These are phyloP conservation scores for Chromobotia macracanthus DNA, from an alignment of 2,797 vertebrate genomes.

Conservation along the genomic window DNA sequence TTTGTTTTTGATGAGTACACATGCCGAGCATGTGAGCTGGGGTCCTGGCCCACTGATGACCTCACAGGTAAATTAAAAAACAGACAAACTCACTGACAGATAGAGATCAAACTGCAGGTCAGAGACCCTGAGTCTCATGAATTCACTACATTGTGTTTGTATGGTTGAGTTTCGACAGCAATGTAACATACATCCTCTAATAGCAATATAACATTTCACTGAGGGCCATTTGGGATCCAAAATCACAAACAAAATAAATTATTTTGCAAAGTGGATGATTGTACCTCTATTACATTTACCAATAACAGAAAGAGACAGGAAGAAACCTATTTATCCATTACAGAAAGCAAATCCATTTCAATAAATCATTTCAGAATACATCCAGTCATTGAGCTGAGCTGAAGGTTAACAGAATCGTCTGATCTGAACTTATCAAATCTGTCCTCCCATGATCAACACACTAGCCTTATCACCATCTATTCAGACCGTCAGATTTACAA, in stretches of 20 bases:
- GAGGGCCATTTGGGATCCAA: neutral
- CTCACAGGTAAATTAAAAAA: constrained; percentile 80
- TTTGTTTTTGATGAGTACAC: constrained; percentile 96
- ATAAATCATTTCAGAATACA: constrained; percentile 28
- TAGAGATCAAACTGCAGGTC: neutral
- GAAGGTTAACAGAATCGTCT: constrained; percentile 28
- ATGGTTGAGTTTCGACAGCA: neutral
- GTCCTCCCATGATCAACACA: constrained; percentile 8
- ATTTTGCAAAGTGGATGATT: constrained; percentile 19
- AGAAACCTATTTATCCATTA: neutral
- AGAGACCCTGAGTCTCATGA: neutral
- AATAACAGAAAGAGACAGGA: neutral
- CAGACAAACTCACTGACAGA: constrained; percentile 12
- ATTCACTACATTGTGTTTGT: neutral
- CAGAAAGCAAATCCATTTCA: constrained; percentile 35
- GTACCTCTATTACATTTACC: constrained; percentile 12
- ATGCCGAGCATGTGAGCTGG: constrained; percentile 91
- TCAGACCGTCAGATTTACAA: neutral
- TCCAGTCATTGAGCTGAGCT: constrained; percentile 1
- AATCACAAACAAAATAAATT: neutral
- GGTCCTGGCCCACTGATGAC: constrained; percentile 91
- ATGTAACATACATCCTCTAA: constrained; percentile 12
- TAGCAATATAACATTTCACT: neutral
- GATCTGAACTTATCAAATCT: constrained; percentile 41
- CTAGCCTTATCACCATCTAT: constrained; percentile 4